A percentile compares a stretch with the other conserved stretches of the same genome.
Evolutionary conservation across 1,140 invertebrate species (phyloP).

Genomic region (Trachelipus rathkii): DNA sequence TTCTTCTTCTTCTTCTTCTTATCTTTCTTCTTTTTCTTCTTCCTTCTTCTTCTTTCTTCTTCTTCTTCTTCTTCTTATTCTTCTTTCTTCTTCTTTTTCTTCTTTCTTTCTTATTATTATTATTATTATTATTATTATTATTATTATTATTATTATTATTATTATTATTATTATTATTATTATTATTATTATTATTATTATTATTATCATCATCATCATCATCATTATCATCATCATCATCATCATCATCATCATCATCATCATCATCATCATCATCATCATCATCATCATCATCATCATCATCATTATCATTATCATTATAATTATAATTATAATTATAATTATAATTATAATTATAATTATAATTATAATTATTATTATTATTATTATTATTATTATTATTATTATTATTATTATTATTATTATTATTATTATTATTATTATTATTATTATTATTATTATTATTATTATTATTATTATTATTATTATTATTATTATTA

Average conservation of each 20-base stretch:
- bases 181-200: slow-evolving; percentile 11
- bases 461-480: no score
- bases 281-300: slow-evolving; percentile 11
- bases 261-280: slow-evolving; percentile 11
- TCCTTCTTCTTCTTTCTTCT: not conserved
- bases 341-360: not conserved
- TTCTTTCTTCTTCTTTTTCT: no score
- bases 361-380: slow-evolving; percentile 2
- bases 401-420: slow-evolving; percentile 7
- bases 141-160: slow-evolving; percentile 11
- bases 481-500: no score
- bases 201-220: slow-evolving; percentile 11
- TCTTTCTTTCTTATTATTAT: no score
- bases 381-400: slow-evolving; percentile 11
- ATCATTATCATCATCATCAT: slow-evolving; percentile 11
- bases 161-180: slow-evolving; percentile 11
- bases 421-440: slow-evolving; percentile 11
- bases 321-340: not conserved
- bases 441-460: slow-evolving; percentile 11
- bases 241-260: slow-evolving; percentile 5
- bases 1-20: not conserved
- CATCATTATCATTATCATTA: slow-evolving; percentile 11
- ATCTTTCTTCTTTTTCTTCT: no score
- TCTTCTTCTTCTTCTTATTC: no score
- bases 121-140: slow-evolving; percentile 11